A percentile compares a stretch with the other conserved stretches of the same genome.
These are phyloP conservation scores for Nothoprocta perdicaria DNA, from an alignment of 2,113 vertebrate species.

Conservation along the genomic window DNA sequence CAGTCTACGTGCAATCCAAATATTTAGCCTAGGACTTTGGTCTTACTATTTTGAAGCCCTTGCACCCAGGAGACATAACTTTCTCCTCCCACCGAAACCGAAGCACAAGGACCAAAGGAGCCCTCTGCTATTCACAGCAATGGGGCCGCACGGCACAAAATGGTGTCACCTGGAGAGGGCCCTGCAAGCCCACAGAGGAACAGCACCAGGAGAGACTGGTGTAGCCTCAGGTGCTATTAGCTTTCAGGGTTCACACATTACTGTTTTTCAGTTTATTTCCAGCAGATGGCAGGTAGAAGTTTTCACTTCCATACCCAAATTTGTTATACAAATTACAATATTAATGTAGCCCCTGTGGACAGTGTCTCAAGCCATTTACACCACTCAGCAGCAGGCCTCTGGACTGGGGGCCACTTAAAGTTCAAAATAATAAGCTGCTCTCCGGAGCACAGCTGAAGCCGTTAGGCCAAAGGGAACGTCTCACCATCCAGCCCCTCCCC, in stretches of 20 bases:
- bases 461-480: neutral
- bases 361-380: neutral
- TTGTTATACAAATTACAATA: neutral
- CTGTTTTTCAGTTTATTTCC: slow-evolving; percentile 16
- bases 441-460: neutral
- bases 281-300: slow-evolving; percentile 66
- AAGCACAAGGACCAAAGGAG: neutral
- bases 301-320: slow-evolving; percentile 5
- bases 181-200: neutral
- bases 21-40: neutral
- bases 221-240: neutral
- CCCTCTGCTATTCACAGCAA: neutral
- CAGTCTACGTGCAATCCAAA: too few species aligned
- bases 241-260: neutral
- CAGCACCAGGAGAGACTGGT: neutral
- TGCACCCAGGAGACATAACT: neutral
- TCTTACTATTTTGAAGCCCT: neutral
- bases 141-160: accelerated
- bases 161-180: neutral
- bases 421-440: neutral
- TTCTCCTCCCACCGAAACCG: neutral
- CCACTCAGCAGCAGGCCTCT: neutral
- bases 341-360: neutral
- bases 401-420: accelerated
- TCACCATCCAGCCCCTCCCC: neutral